Base-by-base conservation (phyloP, 2,113 vertebrate genomes). In the Osmerus eperlanus region DNA sequence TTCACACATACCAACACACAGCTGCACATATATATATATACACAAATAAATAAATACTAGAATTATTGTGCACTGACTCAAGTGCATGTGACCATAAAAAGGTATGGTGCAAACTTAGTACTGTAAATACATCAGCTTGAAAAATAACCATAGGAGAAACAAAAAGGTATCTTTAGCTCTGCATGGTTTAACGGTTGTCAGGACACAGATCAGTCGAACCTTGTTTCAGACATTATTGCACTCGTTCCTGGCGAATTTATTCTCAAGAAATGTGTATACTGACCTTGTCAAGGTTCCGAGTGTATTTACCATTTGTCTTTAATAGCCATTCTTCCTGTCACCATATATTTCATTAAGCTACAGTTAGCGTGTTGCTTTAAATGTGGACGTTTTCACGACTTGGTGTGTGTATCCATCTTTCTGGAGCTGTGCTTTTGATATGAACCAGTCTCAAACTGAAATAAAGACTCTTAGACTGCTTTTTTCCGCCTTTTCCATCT, bases 371-470 rank as follows among this genome's bases (percentile, higher is more conserved):
- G 81, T 72, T 70, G 65, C 32, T 69, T 85, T 78, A 78, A 80
- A 86, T 91, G 85, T 85, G 82, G 85, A 90, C 79, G 84, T 69
- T 85, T 80, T 72, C 81, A 82, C 77, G 79, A 74, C 77, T 84
- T 83, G 75, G 74, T 51, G 68, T 6, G 67, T 60, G 6, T 47
- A 86, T 88, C 77, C 76, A 83, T 87, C 83, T 85, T 71, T 75
- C 69, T 1, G 55, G 71, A 73, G 71, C 76, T 41, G 65, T 23
- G 29, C 69, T 76, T 65, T 21, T 74, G 78, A 87, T 81, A 78
- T 84, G 82, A 89, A 85, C 86, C 83, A 87, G 19, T 28, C 78
- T 67, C 53, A 25, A 32, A 71, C 71, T 75, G 29, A 76, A 80
- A 76, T 80, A 70, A 78, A 79, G 47, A 55, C 51, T 52, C 29